Conservation (phyloP, 2,888 invertebrate species). For the Drosophila neoperkinsi region DNA sequence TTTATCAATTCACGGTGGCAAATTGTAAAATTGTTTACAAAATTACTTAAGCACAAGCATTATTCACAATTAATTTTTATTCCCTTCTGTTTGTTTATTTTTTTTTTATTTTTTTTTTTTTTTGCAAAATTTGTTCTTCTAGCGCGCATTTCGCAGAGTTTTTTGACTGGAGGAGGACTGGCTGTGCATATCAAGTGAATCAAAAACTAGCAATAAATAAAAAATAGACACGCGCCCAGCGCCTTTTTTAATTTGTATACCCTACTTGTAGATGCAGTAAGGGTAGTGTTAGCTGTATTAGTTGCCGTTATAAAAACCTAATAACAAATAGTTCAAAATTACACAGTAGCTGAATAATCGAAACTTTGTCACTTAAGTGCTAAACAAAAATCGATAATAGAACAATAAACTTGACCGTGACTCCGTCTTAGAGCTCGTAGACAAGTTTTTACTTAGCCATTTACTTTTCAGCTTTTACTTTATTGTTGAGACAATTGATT, state of each 20-base stretch:
- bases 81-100: constrained; percentile 15
- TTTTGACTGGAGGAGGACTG: constrained; percentile 25
- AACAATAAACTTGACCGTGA: not conserved
- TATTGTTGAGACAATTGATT: too few relatives aligned
- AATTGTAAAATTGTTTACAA: constrained; percentile 37
- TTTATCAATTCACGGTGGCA: constrained; percentile 7
- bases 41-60: constrained; percentile 34
- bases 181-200: constrained; percentile 51
- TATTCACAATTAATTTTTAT: constrained; percentile 38
- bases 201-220: constrained; percentile 26
- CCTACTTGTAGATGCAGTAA: not conserved
- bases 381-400: not conserved
- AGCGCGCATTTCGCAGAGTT: not conserved
- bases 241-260: constrained; percentile 22
- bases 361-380: not conserved
- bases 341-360: not conserved
- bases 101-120: not conserved
- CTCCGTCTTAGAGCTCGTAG: not conserved
- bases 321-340: too few relatives aligned
- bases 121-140: constrained; percentile 34
- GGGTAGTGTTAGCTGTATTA: not conserved
- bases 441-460: not conserved
- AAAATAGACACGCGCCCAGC: constrained; percentile 36
- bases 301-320: not conserved
- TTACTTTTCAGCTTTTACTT: not conserved